Conservation (phyloP, 2,888 invertebrate species). For the Habrosyne pyritoides region DNA sequence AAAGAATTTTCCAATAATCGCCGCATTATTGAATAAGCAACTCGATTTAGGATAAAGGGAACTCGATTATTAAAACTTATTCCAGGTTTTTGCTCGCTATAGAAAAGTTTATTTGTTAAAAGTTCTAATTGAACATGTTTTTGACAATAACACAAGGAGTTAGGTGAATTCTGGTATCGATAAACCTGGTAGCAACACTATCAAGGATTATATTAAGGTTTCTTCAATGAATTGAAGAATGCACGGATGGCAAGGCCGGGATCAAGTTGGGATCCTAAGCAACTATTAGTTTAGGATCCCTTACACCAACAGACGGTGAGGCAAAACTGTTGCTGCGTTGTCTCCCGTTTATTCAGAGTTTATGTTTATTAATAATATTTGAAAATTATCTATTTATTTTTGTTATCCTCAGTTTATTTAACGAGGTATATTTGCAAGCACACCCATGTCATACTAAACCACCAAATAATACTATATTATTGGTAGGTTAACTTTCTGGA, state of each 20-base stretch:
- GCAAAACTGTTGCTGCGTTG: conserved; percentile 5
- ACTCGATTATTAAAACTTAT: conserved; percentile 62
- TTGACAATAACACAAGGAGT: no score
- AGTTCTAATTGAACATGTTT: not conserved
- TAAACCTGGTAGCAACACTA: no score
- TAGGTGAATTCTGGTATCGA: not conserved
- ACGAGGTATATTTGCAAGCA: not conserved
- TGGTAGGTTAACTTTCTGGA: no score
- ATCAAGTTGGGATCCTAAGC: conserved; percentile 8
- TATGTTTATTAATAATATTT: conserved; percentile 4
- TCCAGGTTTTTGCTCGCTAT: conserved; percentile 21
- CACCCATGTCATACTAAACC: not conserved
- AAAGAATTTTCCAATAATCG: conserved; percentile 70
- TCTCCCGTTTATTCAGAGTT: not conserved
- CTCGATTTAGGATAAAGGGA: conserved; percentile 57
- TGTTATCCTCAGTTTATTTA: not conserved
- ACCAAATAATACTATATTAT: no score
- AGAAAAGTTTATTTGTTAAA: conserved; percentile 9
- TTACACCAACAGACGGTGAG: conserved; percentile 16
- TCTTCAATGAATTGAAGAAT: not conserved
- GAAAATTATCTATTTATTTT: conserved; percentile 3
- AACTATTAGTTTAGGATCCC: conserved; percentile 8
- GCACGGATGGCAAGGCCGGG: conserved; percentile 1
- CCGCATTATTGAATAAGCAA: conserved; percentile 63
- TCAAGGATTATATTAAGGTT: not conserved